These are phyloP conservation scores for Folsomia manolachei DNA, from an alignment of 2,888 invertebrate species.

Conservation along the genomic window DNA sequence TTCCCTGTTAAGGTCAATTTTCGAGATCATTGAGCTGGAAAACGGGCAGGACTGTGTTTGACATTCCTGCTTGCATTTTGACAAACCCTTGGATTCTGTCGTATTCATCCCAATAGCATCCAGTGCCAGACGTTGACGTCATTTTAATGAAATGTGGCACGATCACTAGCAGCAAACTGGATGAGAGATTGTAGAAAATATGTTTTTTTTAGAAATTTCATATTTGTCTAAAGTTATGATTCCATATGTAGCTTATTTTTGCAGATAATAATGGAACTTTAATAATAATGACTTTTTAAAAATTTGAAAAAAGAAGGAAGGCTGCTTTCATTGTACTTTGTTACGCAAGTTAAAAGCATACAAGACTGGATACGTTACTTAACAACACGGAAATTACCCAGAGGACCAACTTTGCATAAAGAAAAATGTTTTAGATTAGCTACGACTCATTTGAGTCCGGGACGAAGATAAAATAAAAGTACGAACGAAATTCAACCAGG, in stretches of 20 bases:
- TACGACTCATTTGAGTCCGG: not conserved
- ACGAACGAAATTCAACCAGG: not conserved
- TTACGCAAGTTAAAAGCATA: too few relatives aligned
- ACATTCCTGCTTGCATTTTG: constrained; percentile 32
- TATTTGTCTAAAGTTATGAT: too few relatives aligned
- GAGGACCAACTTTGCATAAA: not conserved
- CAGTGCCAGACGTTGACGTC: too few relatives aligned
- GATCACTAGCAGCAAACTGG: not conserved
- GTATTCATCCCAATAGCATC: too few relatives aligned
- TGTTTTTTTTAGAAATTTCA: too few relatives aligned
- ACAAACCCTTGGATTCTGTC: not conserved
- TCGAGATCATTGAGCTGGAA: constrained; percentile 50
- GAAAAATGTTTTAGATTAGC: not conserved
- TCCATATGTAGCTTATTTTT: too few relatives aligned
- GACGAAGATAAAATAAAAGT: not conserved
- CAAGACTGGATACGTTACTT: too few relatives aligned
- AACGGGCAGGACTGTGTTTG: constrained; percentile 47
- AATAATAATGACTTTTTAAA: too few relatives aligned
- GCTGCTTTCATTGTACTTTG: too few relatives aligned
- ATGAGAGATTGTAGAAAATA: too few relatives aligned
- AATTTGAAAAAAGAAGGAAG: too few relatives aligned
- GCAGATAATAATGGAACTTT: too few relatives aligned
- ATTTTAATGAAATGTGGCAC: not conserved
- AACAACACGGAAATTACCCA: not conserved
- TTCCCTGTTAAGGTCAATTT: constrained; percentile 50